Base-by-base conservation (phyloP, 2,113 vertebrate species). In the Anguilla rostrata region DNA sequence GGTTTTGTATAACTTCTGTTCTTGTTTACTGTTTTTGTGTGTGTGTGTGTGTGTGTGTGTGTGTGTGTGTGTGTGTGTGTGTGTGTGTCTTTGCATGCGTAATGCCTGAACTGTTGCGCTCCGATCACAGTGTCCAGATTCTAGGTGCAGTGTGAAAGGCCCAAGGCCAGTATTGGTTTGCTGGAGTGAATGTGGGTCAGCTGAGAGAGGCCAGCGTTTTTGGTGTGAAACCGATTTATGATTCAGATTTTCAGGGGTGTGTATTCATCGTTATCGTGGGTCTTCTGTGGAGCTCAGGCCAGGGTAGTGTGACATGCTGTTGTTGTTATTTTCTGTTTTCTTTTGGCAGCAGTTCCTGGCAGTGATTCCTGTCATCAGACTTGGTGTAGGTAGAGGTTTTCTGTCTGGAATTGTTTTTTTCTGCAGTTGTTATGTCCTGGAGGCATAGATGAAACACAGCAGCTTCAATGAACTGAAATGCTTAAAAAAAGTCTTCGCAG, bases 331-430 rank as follows among this genome's bases (percentile, higher is more conserved):
- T 53, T 5, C 49, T 53, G 49, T 53, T 53, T 53, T 53, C 12
- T 11, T 46, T 46, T 1, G 43, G 43, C 43, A 6, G 43, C 43
- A 46, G 43, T 66, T 84, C 63, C 39, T 84, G 83, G 66, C 63
- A 82, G 22, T 16, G 34, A 43, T 84, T 78, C 66, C 16, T 57
- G n/a, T 60, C 63, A 46, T 84, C 43, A 83, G 83, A 83, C 60
- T 81, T 40, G 41, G 43, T 29, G 43, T 43, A 49, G 66, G 83
- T 75, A 56, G 66, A 84, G 57, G 20, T 43, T 53, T 83, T 78
- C 83, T 84, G 83, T 84, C 63, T 84, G 83, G 83, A 84, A 71
- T 34, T 43, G 39, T 56, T 84, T 60, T 60, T 53, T 53, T 78
- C 29, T 75, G 71, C 26, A 34, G n/a, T 78, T 84, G 63, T 84